Conservation (phyloP, 2,113 vertebrate species). For the Redunca redunca region DNA sequence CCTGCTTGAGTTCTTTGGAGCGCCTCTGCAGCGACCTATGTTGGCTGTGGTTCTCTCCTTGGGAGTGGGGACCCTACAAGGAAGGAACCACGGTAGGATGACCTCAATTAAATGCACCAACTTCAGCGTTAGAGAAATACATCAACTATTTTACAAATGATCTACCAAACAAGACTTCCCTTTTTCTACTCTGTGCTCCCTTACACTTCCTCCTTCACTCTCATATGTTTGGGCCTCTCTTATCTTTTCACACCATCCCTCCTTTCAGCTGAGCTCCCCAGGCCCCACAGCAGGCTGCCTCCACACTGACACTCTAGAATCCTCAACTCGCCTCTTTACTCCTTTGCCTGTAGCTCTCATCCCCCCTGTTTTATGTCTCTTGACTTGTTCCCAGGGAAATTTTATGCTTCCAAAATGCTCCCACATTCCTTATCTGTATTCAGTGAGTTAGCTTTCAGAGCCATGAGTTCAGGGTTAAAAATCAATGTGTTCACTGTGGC, state of each 20-base stretch:
- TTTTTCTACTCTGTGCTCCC: neutral
- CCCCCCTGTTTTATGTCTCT: neutral
- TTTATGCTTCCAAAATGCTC: neutral
- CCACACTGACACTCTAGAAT: neutral
- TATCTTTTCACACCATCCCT: neutral
- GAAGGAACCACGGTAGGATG: neutral
- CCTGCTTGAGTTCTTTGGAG: neutral
- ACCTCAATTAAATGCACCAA: neutral
- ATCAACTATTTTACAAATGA: neutral
- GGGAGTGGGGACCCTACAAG: neutral
- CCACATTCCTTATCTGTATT: neutral
- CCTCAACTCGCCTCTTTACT: neutral
- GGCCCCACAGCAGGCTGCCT: neutral
- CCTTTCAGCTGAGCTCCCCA: neutral
- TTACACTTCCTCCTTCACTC: neutral
- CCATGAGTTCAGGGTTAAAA: neutral
- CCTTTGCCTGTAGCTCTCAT: neutral
- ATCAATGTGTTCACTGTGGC: neutral
- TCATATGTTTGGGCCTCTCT: neutral
- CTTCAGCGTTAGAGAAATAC: neutral
- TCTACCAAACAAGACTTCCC: neutral
- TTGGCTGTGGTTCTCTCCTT: neutral
- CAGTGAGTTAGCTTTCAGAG: neutral
- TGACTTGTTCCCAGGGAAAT: neutral
- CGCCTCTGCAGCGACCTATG: neutral